Percentiles rank a stretch among this genome's conserved stretches.
These are phyloP conservation scores for Ahaetulla prasina DNA, from an alignment of 2,113 vertebrate genomes.

Conservation along the genomic window DNA sequence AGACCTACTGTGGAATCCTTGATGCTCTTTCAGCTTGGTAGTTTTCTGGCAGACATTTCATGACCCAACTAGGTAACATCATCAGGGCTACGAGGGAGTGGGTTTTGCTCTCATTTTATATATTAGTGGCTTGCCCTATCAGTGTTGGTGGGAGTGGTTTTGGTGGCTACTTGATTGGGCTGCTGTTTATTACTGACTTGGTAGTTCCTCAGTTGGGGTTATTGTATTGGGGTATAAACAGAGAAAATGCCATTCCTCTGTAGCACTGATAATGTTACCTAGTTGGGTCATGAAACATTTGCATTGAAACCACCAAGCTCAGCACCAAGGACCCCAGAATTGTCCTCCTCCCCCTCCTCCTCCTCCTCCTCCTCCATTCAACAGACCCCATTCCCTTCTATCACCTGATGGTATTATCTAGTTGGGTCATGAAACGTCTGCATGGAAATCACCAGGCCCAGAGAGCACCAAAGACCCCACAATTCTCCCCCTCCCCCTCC, in stretches of 20 bases:
- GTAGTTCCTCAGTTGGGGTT: not conserved
- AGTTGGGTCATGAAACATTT: not conserved
- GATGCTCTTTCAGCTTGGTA: not conserved
- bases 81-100: not conserved
- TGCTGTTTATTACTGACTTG: not conserved
- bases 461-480: too few relatives aligned
- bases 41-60: not conserved
- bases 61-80: not conserved
- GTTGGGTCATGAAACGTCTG: too few relatives aligned
- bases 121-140: not conserved
- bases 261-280: not conserved
- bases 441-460: too few relatives aligned
- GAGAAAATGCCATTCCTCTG: not conserved
- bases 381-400: too few relatives aligned
- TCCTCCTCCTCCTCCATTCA: too few relatives aligned
- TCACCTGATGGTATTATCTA: too few relatives aligned
- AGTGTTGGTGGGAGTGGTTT: not conserved
- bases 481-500: too few relatives aligned
- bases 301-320: not conserved
- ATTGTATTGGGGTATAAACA: not conserved
- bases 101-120: not conserved
- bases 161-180: not conserved
- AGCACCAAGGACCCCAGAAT: too few relatives aligned
- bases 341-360: too few relatives aligned
- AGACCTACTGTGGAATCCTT: not conserved